Base-by-base conservation (phyloP, 2,113 vertebrate species). In the Solenodon paradoxus region DNA sequence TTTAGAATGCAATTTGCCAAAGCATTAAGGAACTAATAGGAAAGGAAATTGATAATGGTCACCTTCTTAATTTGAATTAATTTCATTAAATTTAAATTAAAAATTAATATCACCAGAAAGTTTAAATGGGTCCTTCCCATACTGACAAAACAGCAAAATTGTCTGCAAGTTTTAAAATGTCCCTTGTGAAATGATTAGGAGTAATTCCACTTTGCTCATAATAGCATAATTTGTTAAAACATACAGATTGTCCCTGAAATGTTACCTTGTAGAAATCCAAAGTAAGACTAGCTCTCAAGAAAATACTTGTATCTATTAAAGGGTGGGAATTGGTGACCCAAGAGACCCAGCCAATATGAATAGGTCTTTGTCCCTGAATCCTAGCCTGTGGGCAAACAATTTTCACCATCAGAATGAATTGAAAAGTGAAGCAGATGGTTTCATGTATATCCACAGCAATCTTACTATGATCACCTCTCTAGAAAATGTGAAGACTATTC, bases 1-100 rank as follows among this genome's bases (percentile, higher is more conserved):
- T 95, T 96, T 97, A 98, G 97, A 55, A 95, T 97, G 96, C 92
- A 98, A 98, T 98, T 98, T 98, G 90, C 95, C 93, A 97, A 97
- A 96, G 97, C 97, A 94, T 80, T 97, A 98, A 98, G 92, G 81
- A 97, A 96, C 94, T 96, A 98, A 97, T 97, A 95, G 97, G 93
- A 95, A 97, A 94, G 51, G 74, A 97, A 97, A 95, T 96, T 96
- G 92, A 96, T 97, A 96, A 94, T 95, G 96, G 97, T 98, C 97
- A 95, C 92, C 96, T 97, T 95, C 95, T 96, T 98, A 97, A 98
- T 97, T 97, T 98, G 96, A 97, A 97, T 97, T 98, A 96, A 97
- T 98, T 97, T 97, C 88, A 97, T 97, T 96, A 97, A 93, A 97
- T 91, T 95, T 96, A 97, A 97, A 96, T 98, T 96, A 97, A 97